Conservation (phyloP, 2,888 invertebrate species). For the Apodemia zela region DNA sequence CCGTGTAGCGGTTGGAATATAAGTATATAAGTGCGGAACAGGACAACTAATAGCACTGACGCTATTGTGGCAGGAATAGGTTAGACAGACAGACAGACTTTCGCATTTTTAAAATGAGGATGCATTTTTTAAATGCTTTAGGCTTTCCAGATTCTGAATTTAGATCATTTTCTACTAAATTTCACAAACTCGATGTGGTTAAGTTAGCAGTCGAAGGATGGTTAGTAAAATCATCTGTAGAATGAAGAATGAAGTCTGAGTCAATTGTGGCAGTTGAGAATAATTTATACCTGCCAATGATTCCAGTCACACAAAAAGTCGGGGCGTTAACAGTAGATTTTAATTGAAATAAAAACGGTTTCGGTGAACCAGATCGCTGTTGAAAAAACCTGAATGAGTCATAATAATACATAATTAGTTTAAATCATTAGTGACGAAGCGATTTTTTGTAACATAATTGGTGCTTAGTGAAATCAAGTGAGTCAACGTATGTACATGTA, state of each 20-base stretch:
- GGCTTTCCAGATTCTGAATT: no score
- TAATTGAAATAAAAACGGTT: neutral
- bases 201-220: no score
- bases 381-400: slow-evolving; percentile 7
- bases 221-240: no score
- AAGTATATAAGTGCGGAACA: no score
- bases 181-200: no score
- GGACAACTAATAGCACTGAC: no score
- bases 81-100: no score
- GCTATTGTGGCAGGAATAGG: no score
- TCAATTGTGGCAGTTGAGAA: neutral
- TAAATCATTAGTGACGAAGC: slow-evolving; percentile 4
- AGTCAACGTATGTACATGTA: neutral
- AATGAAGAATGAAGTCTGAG: neutral
- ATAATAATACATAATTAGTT: neutral
- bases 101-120: no score
- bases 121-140: no score
- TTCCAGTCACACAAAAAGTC: neutral
- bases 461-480: neutral
- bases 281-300: neutral
- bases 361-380: neutral
- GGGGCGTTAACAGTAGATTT: neutral
- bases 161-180: no score
- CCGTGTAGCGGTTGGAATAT: no score
- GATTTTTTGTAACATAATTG: neutral